Evolutionary conservation across 1,140 invertebrate genomes (phyloP).

Genomic region (Pemphigus obesinymphae): DNA sequence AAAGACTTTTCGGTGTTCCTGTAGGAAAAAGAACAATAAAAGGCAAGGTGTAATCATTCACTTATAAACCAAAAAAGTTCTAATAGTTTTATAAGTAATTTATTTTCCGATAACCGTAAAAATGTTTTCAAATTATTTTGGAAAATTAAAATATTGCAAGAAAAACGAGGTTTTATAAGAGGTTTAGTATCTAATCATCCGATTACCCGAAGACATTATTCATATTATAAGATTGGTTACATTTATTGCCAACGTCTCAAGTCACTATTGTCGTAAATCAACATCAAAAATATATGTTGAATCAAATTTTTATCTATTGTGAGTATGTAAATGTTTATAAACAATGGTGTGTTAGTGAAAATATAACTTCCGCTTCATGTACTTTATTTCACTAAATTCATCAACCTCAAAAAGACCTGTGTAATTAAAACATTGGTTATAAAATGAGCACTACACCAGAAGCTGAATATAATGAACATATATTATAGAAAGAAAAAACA

Average conservation of each 20-base stretch:
- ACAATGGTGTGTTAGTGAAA: background rate
- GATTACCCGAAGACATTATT: background rate
- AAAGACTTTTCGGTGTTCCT: background rate
- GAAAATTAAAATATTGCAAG: background rate
- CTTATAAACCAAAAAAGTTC: background rate
- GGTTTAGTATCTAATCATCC: background rate
- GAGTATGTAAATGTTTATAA: background rate
- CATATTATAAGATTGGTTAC: constrained; percentile 14
- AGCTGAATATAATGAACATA: constrained; percentile 45
- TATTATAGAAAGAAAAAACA: constrained; percentile 45
- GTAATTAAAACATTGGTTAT: constrained; percentile 41
- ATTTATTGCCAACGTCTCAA: constrained; percentile 19
- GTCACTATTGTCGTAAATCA: background rate
- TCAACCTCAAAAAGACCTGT: background rate
- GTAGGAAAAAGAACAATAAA: background rate
- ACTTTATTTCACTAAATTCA: background rate
- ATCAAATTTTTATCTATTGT: background rate
- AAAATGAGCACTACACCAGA: constrained; percentile 43
- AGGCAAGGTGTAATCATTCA: background rate
- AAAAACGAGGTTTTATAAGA: background rate
- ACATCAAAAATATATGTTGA: background rate
- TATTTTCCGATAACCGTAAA: background rate
- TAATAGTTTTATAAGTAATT: background rate
- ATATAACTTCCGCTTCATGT: background rate
- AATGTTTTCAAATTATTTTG: background rate